These are phyloP conservation scores for Toxonevra muliebris DNA, from an alignment of 2,888 invertebrate species.

Conservation along the genomic window DNA sequence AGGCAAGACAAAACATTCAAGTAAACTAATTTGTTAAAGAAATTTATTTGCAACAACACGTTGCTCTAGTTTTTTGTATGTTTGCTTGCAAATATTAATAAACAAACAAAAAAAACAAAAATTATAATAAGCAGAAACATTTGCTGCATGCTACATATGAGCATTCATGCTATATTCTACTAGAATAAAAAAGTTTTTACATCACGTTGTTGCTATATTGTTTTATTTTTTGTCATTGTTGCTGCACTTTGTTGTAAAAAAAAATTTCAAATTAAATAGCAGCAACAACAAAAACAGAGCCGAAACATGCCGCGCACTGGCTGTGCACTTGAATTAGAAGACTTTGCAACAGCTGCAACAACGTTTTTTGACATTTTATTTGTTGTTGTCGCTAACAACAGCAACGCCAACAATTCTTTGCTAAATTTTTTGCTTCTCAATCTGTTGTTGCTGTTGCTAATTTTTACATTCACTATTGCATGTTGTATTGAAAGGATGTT, in stretches of 20 bases:
- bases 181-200: too few relatives aligned
- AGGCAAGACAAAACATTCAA: conserved; percentile 5
- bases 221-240: conserved; percentile 28
- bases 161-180: background rate
- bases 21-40: background rate
- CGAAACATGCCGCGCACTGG: conserved; percentile 2
- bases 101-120: too few relatives aligned
- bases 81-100: too few relatives aligned
- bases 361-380: conserved; percentile 10
- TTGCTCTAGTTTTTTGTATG: too few relatives aligned
- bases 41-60: too few relatives aligned
- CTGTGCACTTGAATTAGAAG: conserved; percentile 17
- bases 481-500: too few relatives aligned
- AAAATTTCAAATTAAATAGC: conserved; percentile 6
- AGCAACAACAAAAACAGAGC: conserved; percentile 30
- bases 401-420: conserved; percentile 24
- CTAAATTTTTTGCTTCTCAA: conserved; percentile 20
- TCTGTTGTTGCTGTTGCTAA: background rate
- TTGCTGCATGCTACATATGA: background rate
- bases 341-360: conserved; percentile 38
- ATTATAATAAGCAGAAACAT: too few relatives aligned
- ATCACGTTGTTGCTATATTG: too few relatives aligned
- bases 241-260: conserved; percentile 15
- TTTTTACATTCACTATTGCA: too few relatives aligned
- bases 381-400: conserved; percentile 20